These are phyloP conservation scores for Drosophila truncata DNA, from an alignment of 1,140 invertebrate species.

Conservation along the genomic window DNA sequence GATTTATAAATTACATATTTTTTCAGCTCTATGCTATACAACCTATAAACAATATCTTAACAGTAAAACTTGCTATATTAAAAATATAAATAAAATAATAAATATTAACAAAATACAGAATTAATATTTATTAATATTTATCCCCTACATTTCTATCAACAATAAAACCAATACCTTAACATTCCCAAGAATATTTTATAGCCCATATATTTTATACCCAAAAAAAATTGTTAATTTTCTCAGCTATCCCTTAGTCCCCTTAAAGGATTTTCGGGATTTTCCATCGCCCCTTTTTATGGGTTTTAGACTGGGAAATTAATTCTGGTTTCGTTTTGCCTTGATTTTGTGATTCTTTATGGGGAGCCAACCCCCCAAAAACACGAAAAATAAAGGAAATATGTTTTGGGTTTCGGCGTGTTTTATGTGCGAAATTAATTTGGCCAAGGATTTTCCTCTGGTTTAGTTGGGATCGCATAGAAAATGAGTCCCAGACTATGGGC, in stretches of 20 bases:
- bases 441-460: slow-evolving; percentile 37
- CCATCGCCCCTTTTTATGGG: slow-evolving; percentile 25
- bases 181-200: not conserved
- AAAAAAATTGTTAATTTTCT: slow-evolving; percentile 25
- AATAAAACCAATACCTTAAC: not conserved
- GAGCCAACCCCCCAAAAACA: not conserved
- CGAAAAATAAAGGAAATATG: slow-evolving; percentile 28
- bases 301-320: slow-evolving; percentile 59
- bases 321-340: slow-evolving; percentile 32
- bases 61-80: not conserved
- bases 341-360: slow-evolving; percentile 55
- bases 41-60: not conserved
- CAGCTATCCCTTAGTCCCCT: slow-evolving; percentile 15
- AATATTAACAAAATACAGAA: not conserved
- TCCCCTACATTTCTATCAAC: not conserved
- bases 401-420: slow-evolving; percentile 41
- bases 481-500: slow-evolving; percentile 11
- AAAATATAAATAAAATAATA: not conserved
- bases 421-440: slow-evolving; percentile 52
- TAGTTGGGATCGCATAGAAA: slow-evolving; percentile 49
- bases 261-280: slow-evolving; percentile 47
- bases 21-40: no score
- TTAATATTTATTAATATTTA: not conserved
- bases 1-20: not conserved
- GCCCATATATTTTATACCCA: not conserved